phyloP scores from a whole-genome alignment of 2,888 invertebrate genomes.

The Sinhomidia bicolor region DNA sequence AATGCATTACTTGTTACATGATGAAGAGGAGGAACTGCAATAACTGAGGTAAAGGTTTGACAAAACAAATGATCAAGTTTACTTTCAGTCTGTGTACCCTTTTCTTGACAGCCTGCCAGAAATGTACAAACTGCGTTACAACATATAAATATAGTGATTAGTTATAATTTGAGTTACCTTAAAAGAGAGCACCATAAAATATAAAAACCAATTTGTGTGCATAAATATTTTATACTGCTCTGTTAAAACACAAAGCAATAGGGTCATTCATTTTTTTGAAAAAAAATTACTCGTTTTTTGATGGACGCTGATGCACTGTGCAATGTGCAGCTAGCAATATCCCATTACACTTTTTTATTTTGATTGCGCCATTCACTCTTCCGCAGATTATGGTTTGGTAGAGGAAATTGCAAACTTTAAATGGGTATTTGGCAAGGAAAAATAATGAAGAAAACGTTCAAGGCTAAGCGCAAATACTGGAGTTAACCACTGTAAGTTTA shows the following conservation, averaged over 20 bases:
- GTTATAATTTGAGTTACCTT: neutral
- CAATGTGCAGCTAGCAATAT: neutral
- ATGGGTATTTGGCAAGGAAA: constrained; percentile 21
- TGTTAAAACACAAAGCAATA: neutral
- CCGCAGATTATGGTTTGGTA: neutral
- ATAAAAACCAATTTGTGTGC: neutral
- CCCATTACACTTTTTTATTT: neutral
- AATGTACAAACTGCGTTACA: constrained; percentile 11
- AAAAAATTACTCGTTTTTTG: neutral
- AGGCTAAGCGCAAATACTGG: no score
- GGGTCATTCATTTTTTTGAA: neutral
- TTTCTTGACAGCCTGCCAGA: constrained; percentile 14
- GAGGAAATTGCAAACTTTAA: constrained; percentile 15
- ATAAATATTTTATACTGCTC: neutral
- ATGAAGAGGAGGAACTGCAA: constrained; percentile 25
- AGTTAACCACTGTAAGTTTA: no score
- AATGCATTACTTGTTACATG: neutral
- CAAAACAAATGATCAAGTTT: constrained; percentile 19
- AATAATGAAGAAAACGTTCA: neutral
- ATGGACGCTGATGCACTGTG: neutral
- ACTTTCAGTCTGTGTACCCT: neutral
- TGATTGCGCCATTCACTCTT: constrained; percentile 18
- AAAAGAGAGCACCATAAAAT: neutral
- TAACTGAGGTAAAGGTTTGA: constrained; percentile 33
- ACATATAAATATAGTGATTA: constrained; percentile 18